Conservation (phyloP, 2,888 invertebrate species). For the Anthrax anthrax region DNA sequence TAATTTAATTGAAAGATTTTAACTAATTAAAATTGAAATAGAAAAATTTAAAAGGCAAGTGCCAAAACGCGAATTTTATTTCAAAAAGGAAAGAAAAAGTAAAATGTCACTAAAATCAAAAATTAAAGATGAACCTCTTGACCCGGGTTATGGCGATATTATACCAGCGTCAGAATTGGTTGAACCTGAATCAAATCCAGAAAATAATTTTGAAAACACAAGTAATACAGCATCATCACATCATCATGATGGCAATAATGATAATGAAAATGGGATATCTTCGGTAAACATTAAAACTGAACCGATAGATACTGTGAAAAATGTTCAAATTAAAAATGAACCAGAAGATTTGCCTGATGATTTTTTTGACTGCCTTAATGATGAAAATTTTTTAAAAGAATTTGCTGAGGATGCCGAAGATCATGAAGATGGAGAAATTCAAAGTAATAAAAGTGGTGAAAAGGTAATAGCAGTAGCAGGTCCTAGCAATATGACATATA, state of each 20-base stretch:
- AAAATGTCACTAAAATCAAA: not conserved
- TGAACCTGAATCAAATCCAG: not conserved
- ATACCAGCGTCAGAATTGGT: not conserved
- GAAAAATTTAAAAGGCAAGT: too few species aligned
- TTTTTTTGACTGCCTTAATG: conserved; percentile 7
- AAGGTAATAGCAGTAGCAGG: not conserved
- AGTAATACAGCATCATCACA: not conserved
- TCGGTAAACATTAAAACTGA: not conserved
- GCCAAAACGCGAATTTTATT: too few species aligned
- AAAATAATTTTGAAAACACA: not conserved
- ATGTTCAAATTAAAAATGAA: not conserved
- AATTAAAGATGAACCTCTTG: conserved; percentile 2
- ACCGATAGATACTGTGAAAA: not conserved
- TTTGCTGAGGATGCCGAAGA: conserved; percentile 1
- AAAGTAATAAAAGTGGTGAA: not conserved
- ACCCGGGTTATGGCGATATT: not conserved
- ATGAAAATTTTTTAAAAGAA: conserved; percentile 3
- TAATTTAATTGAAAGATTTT: too few species aligned
- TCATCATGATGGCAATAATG: not conserved
- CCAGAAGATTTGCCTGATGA: conserved; percentile 6
- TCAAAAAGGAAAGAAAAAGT: too few species aligned
- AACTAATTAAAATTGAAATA: too few species aligned
- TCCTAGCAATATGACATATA: too few species aligned
- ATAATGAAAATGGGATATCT: not conserved
- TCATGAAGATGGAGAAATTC: not conserved